A percentile compares a stretch with the other conserved stretches of the same genome.
These are phyloP conservation scores for Ormyrus pomaceus DNA, from an alignment of 2,888 invertebrate species.

Conservation along the genomic window DNA sequence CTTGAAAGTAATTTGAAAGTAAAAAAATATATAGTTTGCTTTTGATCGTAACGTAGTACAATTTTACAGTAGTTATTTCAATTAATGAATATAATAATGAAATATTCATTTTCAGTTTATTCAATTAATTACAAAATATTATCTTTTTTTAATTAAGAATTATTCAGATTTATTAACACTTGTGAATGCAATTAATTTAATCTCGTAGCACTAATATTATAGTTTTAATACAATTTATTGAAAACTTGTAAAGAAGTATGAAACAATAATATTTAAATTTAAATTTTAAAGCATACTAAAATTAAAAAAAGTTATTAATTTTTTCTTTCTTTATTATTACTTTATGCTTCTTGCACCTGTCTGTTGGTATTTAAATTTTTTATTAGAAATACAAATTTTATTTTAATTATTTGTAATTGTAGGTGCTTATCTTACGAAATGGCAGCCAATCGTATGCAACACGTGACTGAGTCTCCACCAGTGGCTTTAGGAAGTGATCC, in stretches of 20 bases:
- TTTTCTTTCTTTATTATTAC: not conserved
- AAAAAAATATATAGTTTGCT: not conserved
- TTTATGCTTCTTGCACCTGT: not conserved
- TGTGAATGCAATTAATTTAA: constrained; percentile 41
- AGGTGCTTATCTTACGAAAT: constrained; percentile 87
- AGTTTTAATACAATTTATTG: constrained; percentile 32
- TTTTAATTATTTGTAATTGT: constrained; percentile 64
- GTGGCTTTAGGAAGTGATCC: constrained; percentile 73
- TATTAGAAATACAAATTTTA: constrained; percentile 14
- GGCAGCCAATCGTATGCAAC: constrained; percentile 79
- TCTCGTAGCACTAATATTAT: constrained; percentile 34
- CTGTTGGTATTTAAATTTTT: not conserved
- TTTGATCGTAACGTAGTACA: not conserved
- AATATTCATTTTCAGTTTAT: not conserved
- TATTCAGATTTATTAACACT: constrained; percentile 20
- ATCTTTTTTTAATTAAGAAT: constrained; percentile 9
- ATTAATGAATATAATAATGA: constrained; percentile 5
- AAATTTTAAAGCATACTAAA: not conserved
- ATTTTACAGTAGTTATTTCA: constrained; percentile 1
- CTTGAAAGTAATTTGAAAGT: not conserved
- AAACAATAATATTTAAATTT: constrained; percentile 9
- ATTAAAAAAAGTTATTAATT: not conserved
- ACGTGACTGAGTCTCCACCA: constrained; percentile 76
- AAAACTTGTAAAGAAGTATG: constrained; percentile 17
- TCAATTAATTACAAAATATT: not conserved